Evolutionary conservation across 2,113 vertebrate species (phyloP), one percentile per base, ranked within the genome.

Genomic region (Girardinichthys multiradiatus): DNA sequence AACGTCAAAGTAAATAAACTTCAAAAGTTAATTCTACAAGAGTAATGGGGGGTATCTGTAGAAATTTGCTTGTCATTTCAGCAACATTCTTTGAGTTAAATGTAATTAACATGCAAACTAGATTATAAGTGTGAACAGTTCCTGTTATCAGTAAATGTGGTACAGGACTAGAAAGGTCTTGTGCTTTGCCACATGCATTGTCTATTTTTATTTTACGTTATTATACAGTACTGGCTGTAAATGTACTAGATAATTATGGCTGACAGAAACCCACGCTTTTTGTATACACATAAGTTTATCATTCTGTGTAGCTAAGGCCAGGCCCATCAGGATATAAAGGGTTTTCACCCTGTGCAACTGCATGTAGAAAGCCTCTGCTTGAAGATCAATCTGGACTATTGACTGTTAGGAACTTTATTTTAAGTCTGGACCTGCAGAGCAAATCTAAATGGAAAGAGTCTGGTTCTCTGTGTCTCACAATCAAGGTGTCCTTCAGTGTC

Each of bases 301-400:
- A 66, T 60, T 64, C 10, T 39, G 57, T 28, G 45, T 69, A 26
- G 60, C 45, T 42, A 35, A 62, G 61, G 31, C 2, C 26, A 0
- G 11, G 54, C 3, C 51, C 48, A 67, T 67, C 17, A 35, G 51
- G 28, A 45, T 12, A 72, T 35, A 68, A 33, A 51, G 17, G 57
- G 60, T 42, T 42, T 57, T 39, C 35, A n/a, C 31, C 29, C 45
- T 64, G 58, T 33, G 24, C 24, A 35, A 64, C n/a, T 48, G 62
- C 11, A n/a, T 64, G 35, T 29, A 60, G 42, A 63, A 39, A 79
- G 27, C 35, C n/a, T 30, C 37, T 42, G 59, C 30, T 26, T 77
- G 76, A 78, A 78, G 76, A 81, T 84, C 76, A 75, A 48, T 29
- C 8, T 24, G 2, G 19, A 27, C n/a, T 63, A 4, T 51, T 76